Percentiles rank a stretch among this genome's conserved stretches.
phyloP scores from a whole-genome alignment of 2,113 vertebrate genomes.

The Pyrgilauda ruficollis region DNA sequence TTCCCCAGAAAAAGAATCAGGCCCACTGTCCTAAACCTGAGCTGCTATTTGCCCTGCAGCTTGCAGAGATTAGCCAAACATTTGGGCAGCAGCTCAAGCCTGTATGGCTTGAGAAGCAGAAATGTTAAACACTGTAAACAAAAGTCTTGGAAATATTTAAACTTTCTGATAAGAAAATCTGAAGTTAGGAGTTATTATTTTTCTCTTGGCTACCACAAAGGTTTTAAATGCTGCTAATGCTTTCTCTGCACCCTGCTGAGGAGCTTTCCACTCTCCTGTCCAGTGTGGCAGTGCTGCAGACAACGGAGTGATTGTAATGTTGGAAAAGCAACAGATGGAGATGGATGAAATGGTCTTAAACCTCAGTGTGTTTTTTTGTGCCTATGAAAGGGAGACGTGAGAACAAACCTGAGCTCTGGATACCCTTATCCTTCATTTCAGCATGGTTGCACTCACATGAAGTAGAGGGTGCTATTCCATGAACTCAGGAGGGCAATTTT shows the following conservation, averaged over 20 bases:
- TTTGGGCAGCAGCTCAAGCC: neutral
- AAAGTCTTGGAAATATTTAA: neutral
- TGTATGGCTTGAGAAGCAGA: neutral
- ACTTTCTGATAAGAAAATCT: slow-evolving; percentile 4
- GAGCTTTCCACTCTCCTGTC: neutral
- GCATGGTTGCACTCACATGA: no score
- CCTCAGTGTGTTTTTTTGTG: neutral
- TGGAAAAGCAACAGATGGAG: slow-evolving; percentile 7
- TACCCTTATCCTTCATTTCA: neutral
- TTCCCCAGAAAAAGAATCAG: neutral
- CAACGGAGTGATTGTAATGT: slow-evolving; percentile 2
- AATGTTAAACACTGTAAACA: neutral
- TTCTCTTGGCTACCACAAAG: neutral
- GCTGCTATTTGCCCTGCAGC: slow-evolving; percentile 15
- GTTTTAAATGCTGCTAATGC: neutral
- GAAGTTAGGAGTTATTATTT: neutral
- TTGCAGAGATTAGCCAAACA: neutral
- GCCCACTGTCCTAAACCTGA: neutral
- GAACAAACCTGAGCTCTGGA: neutral
- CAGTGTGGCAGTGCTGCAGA: neutral
- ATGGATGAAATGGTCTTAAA: neutral
- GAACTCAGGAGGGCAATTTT: neutral
- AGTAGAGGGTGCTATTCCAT: neutral
- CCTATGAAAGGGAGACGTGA: neutral
- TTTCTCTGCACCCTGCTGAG: neutral